These are phyloP conservation scores for Stenotaenia linearis DNA, from an alignment of 2,888 invertebrate species.

Conservation along the genomic window DNA sequence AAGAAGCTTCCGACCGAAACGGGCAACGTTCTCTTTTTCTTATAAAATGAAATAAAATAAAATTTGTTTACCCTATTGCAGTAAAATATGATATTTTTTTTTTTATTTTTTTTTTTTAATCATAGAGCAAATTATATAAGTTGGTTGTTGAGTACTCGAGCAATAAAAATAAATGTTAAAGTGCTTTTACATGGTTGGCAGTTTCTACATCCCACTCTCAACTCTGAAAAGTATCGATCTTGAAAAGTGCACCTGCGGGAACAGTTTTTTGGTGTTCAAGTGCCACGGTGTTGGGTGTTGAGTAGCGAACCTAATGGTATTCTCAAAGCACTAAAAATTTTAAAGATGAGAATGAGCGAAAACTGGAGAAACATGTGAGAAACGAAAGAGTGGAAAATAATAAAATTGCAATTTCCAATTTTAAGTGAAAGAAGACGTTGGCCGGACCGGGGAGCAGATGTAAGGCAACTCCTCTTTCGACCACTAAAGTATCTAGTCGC, in stretches of 20 bases:
- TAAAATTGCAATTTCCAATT: neutral
- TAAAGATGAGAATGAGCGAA: neutral
- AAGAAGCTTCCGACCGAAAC: neutral
- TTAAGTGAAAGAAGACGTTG: no score
- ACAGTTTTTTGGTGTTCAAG: neutral
- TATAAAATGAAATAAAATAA: neutral
- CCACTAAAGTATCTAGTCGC: neutral
- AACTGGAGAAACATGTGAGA: neutral
- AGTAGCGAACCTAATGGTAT: neutral
- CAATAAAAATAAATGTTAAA: neutral
- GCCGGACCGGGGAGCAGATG: no score
- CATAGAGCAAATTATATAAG: neutral
- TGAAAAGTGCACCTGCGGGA: neutral
- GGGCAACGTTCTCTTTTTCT: no score
- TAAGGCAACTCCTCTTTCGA: no score
- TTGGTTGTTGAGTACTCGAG: neutral
- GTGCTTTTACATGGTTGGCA: neutral
- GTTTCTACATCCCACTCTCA: neutral
- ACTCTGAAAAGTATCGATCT: neutral
- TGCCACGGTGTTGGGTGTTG: neutral
- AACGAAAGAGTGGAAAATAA: neutral
- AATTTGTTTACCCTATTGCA: no score
- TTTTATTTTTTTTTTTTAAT: neutral
- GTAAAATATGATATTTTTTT: no score
- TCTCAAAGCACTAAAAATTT: neutral